phyloP scores from a whole-genome alignment of 2,888 invertebrate genomes.

The Spialia ferax region DNA sequence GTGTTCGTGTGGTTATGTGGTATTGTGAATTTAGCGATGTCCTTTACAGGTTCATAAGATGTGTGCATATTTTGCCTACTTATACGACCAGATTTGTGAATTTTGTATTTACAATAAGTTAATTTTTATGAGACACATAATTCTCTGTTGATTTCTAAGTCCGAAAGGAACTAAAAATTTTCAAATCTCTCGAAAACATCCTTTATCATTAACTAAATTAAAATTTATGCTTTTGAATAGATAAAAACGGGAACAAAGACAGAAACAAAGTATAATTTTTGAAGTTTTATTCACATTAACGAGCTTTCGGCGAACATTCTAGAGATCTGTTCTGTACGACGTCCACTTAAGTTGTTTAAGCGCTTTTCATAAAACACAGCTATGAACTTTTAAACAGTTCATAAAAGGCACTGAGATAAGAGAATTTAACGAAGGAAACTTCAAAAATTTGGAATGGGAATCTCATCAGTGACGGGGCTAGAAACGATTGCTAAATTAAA shows the following conservation, averaged over 20 bases:
- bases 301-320: background rate
- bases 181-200: too few species aligned
- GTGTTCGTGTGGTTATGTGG: too few species aligned
- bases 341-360: conserved; percentile 4
- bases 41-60: too few species aligned
- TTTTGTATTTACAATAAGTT: too few species aligned
- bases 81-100: too few species aligned
- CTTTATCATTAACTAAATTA: too few species aligned
- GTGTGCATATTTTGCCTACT: too few species aligned
- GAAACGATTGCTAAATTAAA: background rate
- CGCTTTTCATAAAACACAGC: background rate
- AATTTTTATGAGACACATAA: too few species aligned
- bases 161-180: too few species aligned
- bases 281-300: background rate
- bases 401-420: background rate
- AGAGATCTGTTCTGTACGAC: conserved; percentile 1
- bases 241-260: background rate
- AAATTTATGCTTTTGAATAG: too few species aligned
- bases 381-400: background rate
- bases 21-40: too few species aligned
- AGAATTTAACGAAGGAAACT: background rate
- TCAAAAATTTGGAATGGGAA: conserved; percentile 1
- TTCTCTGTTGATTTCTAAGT: too few species aligned
- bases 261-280: background rate
- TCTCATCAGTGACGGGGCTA: background rate